Base-by-base conservation (phyloP, 2,113 vertebrate genomes). In the Crotalus viridis region DNA sequence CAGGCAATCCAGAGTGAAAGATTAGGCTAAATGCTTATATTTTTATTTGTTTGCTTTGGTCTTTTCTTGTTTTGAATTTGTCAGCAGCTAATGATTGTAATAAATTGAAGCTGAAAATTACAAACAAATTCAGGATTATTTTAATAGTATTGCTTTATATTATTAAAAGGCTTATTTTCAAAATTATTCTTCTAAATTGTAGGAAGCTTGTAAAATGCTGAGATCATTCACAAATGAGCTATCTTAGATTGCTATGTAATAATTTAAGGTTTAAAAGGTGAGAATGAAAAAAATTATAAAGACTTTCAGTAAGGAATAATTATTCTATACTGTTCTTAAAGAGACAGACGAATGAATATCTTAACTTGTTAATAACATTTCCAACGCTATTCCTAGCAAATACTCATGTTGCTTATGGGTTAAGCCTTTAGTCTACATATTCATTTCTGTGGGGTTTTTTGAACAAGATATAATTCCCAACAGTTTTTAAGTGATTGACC, bases 401-500 rank as follows among this genome's bases (percentile, higher is more conserved):
- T 97, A 89, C 90, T 92, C 92, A 0, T 94, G 93, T 94, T 95
- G 94, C 95, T 96, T 95, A 96, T 96, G 94, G 95, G 90, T 95
- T 97, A 97, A 98, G 96, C 97, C 94, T 93, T 95, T 96, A 96
- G 91, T 95, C 95, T 96, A 94, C 87, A 93, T 52, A 89, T 95
- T 94, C 93, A 96, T 97, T 96, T 96, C 92, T 95, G 39, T 93
- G 92, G 93, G 95, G 95, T 97, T 94, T 96, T 89, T 94, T 96
- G 95, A 93, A 95, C 17, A 0, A 94, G 95, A 95, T 97, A 96
- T 96, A 96, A 97, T 97, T 96, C 98, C 96, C 97, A 94, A 3
- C 94, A 96, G 98, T 97, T 97, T 97, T 97, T 94, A 96, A 90
- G 95, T 96, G 95, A 96, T 94, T 98, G 97, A 97, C 96, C 97